Evolutionary conservation across 2,888 invertebrate genomes (phyloP).

Genomic region (Theodoxus fluviatilis): DNA sequence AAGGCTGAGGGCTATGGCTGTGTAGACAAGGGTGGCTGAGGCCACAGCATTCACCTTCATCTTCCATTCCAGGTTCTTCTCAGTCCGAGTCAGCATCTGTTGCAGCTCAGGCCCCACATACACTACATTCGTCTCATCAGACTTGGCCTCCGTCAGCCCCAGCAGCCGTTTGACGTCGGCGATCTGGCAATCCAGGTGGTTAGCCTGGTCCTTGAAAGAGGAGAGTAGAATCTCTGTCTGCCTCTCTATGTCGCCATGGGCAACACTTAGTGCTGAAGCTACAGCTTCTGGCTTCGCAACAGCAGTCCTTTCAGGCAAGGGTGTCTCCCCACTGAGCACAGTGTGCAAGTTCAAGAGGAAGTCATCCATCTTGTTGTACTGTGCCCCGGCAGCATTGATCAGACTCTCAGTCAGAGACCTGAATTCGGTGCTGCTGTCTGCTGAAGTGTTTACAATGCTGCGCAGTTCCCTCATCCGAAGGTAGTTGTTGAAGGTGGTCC

Average conservation of each 20-base stretch:
- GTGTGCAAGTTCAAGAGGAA: constrained; percentile 34
- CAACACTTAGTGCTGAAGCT: constrained; percentile 5
- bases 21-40: constrained; percentile 58
- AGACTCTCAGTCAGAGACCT: constrained; percentile 38
- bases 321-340: not conserved
- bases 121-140: constrained; percentile 42
- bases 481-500: constrained; percentile 74
- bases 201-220: constrained; percentile 46
- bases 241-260: constrained; percentile 26
- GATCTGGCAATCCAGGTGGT: constrained; percentile 47
- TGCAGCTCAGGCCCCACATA: constrained; percentile 60
- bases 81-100: constrained; percentile 52
- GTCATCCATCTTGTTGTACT: constrained; percentile 39
- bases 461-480: constrained; percentile 74
- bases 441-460: constrained; percentile 69
- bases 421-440: constrained; percentile 40
- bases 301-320: not conserved
- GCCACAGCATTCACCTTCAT: constrained; percentile 59
- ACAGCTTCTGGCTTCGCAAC: constrained; percentile 2
- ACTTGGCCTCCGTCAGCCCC: constrained; percentile 31
- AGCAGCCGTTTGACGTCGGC: constrained; percentile 50
- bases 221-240: constrained; percentile 40
- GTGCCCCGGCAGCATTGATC: constrained; percentile 37
- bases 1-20: constrained; percentile 55
- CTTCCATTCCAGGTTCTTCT: constrained; percentile 59